These are phyloP conservation scores for fruit fly (Drosophila melanogaster) DNA, from an alignment of 1,140 invertebrate genomes.

Conservation along the genomic window DNA sequence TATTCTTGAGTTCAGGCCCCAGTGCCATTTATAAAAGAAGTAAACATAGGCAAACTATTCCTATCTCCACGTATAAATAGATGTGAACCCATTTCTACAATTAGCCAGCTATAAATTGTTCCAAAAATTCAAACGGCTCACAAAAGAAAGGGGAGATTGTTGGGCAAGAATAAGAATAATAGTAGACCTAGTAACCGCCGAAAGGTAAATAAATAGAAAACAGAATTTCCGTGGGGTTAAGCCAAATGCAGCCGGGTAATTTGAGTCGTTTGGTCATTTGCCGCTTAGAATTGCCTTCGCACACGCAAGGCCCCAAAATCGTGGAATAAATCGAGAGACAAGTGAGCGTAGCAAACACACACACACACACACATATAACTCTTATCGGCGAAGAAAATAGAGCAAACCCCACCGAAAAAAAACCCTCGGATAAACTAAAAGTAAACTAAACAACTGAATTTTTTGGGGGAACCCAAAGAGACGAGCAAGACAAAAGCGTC, in stretches of 20 bases:
- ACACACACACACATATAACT: constrained; percentile 21
- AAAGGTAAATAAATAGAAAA: constrained; percentile 68
- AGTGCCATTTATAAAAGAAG: too few relatives aligned
- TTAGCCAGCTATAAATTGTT: constrained; percentile 61
- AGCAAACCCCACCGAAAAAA: constrained; percentile 43
- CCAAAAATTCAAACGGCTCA: constrained; percentile 55
- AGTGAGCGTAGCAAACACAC: constrained; percentile 36
- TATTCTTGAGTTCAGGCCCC: too few relatives aligned
- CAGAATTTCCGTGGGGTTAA: constrained; percentile 55
- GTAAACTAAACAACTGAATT: constrained; percentile 57
- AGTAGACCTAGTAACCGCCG: constrained; percentile 34
- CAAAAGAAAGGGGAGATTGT: constrained; percentile 16
- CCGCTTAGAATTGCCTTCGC: constrained; percentile 48
- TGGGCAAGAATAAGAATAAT: constrained; percentile 26
- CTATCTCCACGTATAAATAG: background rate
- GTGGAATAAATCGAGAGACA: constrained; percentile 69
- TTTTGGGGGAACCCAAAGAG: constrained; percentile 13
- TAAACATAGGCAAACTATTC: constrained; percentile 5
- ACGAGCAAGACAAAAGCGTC: constrained; percentile 31
- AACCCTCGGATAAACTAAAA: constrained; percentile 49
- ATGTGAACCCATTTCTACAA: constrained; percentile 28
- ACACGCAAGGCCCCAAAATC: constrained; percentile 61
- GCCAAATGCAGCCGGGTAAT: constrained; percentile 63
- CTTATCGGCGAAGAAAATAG: constrained; percentile 69
- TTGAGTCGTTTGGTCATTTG: constrained; percentile 49